phyloP scores from a whole-genome alignment of 2,113 vertebrate genomes.

The Microcebus griseorufus region DNA sequence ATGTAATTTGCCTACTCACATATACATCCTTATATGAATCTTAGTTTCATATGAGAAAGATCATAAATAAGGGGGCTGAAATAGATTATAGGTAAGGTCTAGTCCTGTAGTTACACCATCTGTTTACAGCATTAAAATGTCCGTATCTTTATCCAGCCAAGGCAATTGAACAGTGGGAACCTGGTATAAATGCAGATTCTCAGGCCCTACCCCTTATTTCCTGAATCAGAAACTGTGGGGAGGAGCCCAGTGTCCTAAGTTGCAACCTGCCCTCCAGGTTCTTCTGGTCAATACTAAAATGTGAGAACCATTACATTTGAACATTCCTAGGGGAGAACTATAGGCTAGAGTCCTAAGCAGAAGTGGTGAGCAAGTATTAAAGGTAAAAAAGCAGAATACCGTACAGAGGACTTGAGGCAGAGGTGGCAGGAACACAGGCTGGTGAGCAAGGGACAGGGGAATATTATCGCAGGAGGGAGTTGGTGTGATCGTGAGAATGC shows the following conservation, averaged over 20 bases:
- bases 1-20: no score
- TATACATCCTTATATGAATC: neutral
- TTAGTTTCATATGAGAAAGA: neutral
- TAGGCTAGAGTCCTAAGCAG: neutral
- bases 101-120: neutral
- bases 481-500: neutral
- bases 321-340: neutral
- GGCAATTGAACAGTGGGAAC: neutral
- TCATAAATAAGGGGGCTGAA: neutral
- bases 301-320: neutral
- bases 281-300: neutral
- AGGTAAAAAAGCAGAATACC: neutral
- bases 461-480: rapidly evolving
- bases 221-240: neutral
- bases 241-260: neutral
- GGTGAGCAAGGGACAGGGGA: neutral
- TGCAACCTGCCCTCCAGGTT: neutral
- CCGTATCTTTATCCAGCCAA: neutral
- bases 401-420: neutral
- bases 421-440: neutral
- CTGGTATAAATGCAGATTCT: constrained; percentile 3
- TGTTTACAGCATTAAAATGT: neutral
- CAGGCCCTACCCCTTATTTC: neutral
- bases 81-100: neutral
- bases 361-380: neutral